A percentile compares a stretch with the other conserved stretches of the same genome.
phyloP scores from a whole-genome alignment of 2,888 invertebrate genomes.

The Caenorhabditis angaria region DNA sequence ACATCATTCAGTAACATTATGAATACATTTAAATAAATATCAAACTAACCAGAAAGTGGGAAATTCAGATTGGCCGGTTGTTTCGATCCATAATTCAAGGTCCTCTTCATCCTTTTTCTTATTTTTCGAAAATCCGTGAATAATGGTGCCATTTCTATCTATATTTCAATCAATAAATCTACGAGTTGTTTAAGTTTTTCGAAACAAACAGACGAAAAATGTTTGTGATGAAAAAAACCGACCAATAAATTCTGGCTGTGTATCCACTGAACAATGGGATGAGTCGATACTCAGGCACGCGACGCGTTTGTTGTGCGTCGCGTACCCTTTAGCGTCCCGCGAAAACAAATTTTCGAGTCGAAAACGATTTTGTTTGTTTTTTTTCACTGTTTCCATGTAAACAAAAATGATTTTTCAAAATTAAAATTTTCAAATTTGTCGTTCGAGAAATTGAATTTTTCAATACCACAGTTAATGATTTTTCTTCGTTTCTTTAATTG shows the following conservation, averaged over 20 bases:
- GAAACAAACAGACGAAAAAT: background rate
- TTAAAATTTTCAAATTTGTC: background rate
- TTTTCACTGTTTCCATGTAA: slow-evolving; percentile 5
- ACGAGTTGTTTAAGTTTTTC: background rate
- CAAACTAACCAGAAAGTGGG: slow-evolving; percentile 62
- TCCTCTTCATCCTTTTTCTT: slow-evolving; percentile 81
- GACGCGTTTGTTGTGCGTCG: slow-evolving; percentile 19
- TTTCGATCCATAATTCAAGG: slow-evolving; percentile 83
- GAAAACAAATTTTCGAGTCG: slow-evolving; percentile 34
- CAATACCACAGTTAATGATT: too few species aligned
- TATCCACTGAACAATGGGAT: slow-evolving; percentile 6
- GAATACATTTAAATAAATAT: too few species aligned
- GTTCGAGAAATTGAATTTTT: too few species aligned
- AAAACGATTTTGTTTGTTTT: slow-evolving; percentile 6
- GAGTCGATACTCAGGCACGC: slow-evolving; percentile 27
- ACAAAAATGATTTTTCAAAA: background rate
- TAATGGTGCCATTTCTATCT: slow-evolving; percentile 64
- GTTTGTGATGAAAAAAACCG: background rate
- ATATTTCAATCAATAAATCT: slow-evolving; percentile 4
- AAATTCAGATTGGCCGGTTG: slow-evolving; percentile 57
- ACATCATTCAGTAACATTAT: background rate
- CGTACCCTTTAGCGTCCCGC: slow-evolving; percentile 35
- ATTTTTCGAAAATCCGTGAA: slow-evolving; percentile 61
- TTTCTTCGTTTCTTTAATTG: background rate
- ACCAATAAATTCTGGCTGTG: slow-evolving; percentile 12